A percentile compares a stretch with the other conserved stretches of the same genome.
phyloP scores from a whole-genome alignment of 1,140 invertebrate genomes.

The Camponotus vicinus region DNA sequence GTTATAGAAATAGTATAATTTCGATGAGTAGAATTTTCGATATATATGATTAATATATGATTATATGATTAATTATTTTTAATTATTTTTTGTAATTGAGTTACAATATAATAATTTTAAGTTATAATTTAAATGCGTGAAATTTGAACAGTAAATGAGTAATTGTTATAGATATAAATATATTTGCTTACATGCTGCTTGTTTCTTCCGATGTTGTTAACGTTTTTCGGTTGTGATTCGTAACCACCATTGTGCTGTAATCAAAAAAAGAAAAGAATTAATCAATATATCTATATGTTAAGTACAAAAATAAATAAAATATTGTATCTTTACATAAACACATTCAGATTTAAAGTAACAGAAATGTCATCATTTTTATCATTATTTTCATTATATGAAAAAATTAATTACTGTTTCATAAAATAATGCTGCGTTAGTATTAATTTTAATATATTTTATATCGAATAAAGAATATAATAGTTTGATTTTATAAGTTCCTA shows the following conservation, averaged over 20 bases:
- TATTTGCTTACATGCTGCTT: conserved; percentile 74
- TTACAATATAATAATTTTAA: background rate
- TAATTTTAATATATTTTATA: background rate
- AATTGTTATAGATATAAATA: background rate
- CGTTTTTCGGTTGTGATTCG: conserved; percentile 81
- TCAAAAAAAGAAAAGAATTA: conserved; percentile 64
- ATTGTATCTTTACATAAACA: background rate
- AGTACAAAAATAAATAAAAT: background rate
- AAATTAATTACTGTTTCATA: background rate
- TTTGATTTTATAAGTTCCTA: conserved; percentile 36
- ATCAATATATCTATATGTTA: conserved; percentile 30
- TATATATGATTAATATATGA: background rate
- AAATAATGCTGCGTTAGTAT: background rate
- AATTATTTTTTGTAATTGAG: background rate
- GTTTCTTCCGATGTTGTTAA: conserved; percentile 74
- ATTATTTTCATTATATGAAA: background rate
- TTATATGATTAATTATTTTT: background rate
- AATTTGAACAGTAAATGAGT: background rate
- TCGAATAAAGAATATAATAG: background rate
- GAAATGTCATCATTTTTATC: background rate
- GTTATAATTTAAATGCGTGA: background rate
- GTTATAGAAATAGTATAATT: conserved; percentile 5
- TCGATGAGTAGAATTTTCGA: background rate
- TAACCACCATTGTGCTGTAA: conserved; percentile 85
- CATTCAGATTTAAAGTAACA: conserved; percentile 12